Conservation (phyloP, 2,113 vertebrate genomes). For the Nasalis larvatus region DNA sequence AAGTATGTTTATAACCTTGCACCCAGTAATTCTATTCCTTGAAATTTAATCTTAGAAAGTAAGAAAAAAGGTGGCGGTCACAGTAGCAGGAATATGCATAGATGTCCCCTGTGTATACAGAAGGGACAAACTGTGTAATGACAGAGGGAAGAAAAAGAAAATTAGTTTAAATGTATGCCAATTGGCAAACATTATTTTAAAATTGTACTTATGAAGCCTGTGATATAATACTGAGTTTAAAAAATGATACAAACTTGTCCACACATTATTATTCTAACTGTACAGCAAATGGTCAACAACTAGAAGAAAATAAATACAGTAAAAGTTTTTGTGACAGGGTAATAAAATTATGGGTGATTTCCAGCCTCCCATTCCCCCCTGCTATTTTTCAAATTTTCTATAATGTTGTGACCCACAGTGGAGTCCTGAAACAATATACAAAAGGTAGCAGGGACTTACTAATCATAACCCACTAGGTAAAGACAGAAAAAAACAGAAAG, state of each 20-base stretch:
- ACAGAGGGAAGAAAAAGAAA: background rate
- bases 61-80: background rate
- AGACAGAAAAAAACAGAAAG: background rate
- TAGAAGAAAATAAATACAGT: background rate
- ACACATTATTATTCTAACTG: background rate
- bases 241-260: background rate
- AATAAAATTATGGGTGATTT: background rate
- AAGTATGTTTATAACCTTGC: slow-evolving; percentile 1
- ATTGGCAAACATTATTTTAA: background rate
- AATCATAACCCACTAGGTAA: background rate
- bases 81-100: background rate
- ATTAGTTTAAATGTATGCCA: slow-evolving; percentile 6
- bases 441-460: background rate
- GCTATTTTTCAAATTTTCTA: background rate
- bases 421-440: background rate
- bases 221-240: background rate
- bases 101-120: background rate
- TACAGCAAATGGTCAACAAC: background rate
- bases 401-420: background rate
- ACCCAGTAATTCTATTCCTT: slow-evolving; percentile 29
- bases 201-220: background rate
- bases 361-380: background rate
- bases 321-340: background rate
- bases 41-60: slow-evolving; percentile 44
- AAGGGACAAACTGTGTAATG: background rate